These are phyloP conservation scores for Scylla paramamosain DNA, from an alignment of 1,140 invertebrate genomes.

Conservation along the genomic window DNA sequence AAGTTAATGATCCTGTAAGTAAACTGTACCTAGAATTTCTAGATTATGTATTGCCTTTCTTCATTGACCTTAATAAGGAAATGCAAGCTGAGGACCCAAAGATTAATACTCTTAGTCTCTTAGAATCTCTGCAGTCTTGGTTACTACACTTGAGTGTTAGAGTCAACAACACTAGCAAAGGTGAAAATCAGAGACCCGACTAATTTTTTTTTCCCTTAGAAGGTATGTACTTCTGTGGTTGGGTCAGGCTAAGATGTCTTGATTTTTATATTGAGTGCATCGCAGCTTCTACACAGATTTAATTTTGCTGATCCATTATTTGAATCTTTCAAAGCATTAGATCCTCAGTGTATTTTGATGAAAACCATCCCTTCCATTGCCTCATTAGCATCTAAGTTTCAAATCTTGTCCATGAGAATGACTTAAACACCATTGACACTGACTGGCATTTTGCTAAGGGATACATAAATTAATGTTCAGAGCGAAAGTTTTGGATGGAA, in stretches of 20 bases:
- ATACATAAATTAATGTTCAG: neutral
- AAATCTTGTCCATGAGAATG: neutral
- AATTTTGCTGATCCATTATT: slow-evolving; percentile 36
- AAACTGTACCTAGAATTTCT: too few species aligned
- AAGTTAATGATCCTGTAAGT: too few species aligned
- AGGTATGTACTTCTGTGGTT: slow-evolving; percentile 37
- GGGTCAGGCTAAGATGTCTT: too few species aligned
- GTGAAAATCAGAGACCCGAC: slow-evolving; percentile 45
- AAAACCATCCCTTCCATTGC: too few species aligned
- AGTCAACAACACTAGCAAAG: slow-evolving; percentile 39
- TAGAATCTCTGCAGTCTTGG: slow-evolving; percentile 49
- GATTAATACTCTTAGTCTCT: neutral
- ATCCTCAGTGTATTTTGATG: slow-evolving; percentile 52
- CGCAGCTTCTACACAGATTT: too few species aligned
- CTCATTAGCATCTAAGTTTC: neutral
- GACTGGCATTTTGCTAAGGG: slow-evolving; percentile 11
- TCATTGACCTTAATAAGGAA: too few species aligned
- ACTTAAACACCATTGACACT: slow-evolving; percentile 5
- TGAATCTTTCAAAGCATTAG: slow-evolving; percentile 42
- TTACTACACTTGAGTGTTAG: slow-evolving; percentile 46
- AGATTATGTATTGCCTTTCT: too few species aligned
- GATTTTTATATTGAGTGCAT: too few species aligned
- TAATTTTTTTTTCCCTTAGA: slow-evolving; percentile 42
- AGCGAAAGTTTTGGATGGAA: too few species aligned
- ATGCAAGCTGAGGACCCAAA: too few species aligned